These are phyloP conservation scores for Melanophora roralis DNA, from an alignment of 2,888 invertebrate species.

Conservation along the genomic window DNA sequence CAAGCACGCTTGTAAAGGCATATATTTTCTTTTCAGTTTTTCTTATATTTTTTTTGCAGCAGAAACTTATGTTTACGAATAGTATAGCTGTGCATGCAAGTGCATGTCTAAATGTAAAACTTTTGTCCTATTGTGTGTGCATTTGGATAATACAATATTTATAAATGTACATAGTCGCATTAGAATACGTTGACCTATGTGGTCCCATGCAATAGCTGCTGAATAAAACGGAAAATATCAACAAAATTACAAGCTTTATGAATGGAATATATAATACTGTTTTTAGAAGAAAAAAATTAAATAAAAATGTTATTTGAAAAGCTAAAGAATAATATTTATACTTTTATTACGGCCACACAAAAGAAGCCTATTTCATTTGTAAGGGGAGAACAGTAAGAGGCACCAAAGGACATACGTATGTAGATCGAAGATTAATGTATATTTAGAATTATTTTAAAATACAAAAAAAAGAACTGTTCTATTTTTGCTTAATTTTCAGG, in stretches of 20 bases:
- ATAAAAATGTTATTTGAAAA: constrained; percentile 12
- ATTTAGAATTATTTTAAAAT: too few relatives aligned
- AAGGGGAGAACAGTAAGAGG: background rate
- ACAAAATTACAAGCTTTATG: constrained; percentile 54
- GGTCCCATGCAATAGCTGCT: constrained; percentile 41
- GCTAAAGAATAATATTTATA: constrained; percentile 31
- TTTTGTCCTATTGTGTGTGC: constrained; percentile 42
- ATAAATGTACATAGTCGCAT: constrained; percentile 59
- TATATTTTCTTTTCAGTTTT: background rate
- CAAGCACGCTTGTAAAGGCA: background rate
- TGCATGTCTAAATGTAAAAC: constrained; percentile 8
- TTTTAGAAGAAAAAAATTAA: background rate
- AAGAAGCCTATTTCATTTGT: constrained; percentile 36
- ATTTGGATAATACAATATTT: constrained; percentile 23
- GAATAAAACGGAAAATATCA: constrained; percentile 54
- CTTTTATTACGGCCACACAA: constrained; percentile 40
- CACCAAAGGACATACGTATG: background rate
- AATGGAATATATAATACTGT: constrained; percentile 35
- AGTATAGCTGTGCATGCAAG: background rate
- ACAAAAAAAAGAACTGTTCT: too few relatives aligned
- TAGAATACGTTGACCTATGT: constrained; percentile 58
- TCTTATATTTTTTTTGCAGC: constrained; percentile 5
- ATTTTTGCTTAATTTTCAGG: too few relatives aligned
- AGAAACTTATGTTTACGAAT: background rate
- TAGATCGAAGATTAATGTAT: too few relatives aligned